Evolutionary conservation across 2,797 vertebrate species (phyloP).

Genomic region (Danionella dracula): DNA sequence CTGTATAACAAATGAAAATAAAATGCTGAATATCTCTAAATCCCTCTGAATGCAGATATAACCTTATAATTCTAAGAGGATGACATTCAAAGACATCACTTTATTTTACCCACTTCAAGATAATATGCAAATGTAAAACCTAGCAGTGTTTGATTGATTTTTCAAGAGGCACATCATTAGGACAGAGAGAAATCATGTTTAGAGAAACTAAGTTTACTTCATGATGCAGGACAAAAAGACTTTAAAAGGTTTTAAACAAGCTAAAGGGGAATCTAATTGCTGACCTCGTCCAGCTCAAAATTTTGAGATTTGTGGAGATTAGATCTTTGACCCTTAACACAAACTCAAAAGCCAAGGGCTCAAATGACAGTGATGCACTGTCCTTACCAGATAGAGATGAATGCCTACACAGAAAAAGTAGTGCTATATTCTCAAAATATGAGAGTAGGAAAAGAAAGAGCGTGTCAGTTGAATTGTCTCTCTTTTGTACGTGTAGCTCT

Average conservation of each 20-base stretch:
- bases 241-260: not conserved
- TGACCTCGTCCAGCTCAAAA: slow-evolving; percentile 25
- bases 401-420: slow-evolving; percentile 24
- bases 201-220: too few species aligned
- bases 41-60: too few species aligned
- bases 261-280: slow-evolving; percentile 11
- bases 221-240: not conserved
- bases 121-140: too few species aligned
- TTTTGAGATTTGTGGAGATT: slow-evolving; percentile 47
- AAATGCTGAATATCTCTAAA: too few species aligned
- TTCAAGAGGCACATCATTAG: too few species aligned
- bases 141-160: too few species aligned
- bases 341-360: slow-evolving; percentile 38
- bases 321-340: slow-evolving; percentile 46
- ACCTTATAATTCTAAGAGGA: too few species aligned
- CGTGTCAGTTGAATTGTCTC: slow-evolving; percentile 17
- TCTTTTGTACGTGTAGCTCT: slow-evolving; percentile 29
- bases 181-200: too few species aligned
- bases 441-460: not conserved
- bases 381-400: slow-evolving; percentile 37
- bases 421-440: slow-evolving; percentile 27
- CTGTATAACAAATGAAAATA: too few species aligned
- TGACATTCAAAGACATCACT: too few species aligned
- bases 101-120: too few species aligned
- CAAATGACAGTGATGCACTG: slow-evolving; percentile 45